Evolutionary conservation across 2,113 vertebrate species (phyloP), one percentile per base, ranked within the genome.

Genomic region (Suricata suricatta): DNA sequence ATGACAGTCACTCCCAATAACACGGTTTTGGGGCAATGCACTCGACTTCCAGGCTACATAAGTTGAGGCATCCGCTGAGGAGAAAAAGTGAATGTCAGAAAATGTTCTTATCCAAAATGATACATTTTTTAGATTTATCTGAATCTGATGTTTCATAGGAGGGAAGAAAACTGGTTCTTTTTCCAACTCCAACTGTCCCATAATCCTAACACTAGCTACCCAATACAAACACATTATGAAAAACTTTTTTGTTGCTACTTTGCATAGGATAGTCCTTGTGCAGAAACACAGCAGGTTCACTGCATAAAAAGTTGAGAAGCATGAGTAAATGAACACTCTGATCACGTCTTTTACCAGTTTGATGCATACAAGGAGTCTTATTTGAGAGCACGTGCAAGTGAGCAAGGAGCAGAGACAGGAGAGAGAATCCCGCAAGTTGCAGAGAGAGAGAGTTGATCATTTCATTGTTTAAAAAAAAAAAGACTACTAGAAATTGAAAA

Each of bases 21-120:
- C 98, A 1, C 98, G 98, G 97, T 99, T 98, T 91, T 98, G 98
- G 63, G 99, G 99, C 98, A 99, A 98, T 13, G 99, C 99, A 17
- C 99, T 99, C 98, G 99, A 98, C 95, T 99, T 99, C 99, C 99
- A 99, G 52, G 99, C 98, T 96, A 99, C 98, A 0, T 99, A 99
- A 96, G 99, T 99, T 98, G 99, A 98, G 97, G 99, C 99, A 98
- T 99, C 99, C 97, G 99, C 99, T 99, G 95, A 16, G 25, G 35
- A 92, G 60, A 81, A 82, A 90, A 93, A 29, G 52, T 57, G 69
- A 33, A 71, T 71, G 69, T 38, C 71, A 74, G 35, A 41, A 74
- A 74, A 74, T 72, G 35, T 74, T 41, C 25, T 41, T 72, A 68
- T 72, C 17, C 86, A 38, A 96, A 90, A 76, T 54, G 27, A 63